Conservation (phyloP, 2,888 invertebrate species). For the Geophilus truncorum region DNA sequence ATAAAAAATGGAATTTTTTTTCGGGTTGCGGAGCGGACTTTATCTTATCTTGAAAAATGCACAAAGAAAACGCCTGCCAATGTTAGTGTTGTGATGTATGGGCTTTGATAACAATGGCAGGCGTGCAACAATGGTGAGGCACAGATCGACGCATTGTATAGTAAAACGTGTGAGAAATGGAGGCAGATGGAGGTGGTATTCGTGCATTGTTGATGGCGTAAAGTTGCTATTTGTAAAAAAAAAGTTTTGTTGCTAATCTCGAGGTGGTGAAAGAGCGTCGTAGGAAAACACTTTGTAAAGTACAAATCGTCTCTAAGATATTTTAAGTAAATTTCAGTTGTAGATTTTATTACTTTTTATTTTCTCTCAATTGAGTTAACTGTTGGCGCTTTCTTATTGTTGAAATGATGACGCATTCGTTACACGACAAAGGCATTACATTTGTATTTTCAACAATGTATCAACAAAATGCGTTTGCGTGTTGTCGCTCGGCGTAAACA, state of each 20-base stretch:
- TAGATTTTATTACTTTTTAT: no score
- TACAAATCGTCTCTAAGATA: no score
- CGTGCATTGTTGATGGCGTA: background rate
- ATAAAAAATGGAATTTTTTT: background rate
- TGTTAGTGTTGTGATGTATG: background rate
- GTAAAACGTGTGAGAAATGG: conserved; percentile 2
- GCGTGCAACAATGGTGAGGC: background rate
- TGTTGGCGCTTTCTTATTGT: no score
- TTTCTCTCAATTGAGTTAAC: no score
- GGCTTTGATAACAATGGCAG: background rate
- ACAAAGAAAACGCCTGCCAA: conserved; percentile 10
- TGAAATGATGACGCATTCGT: no score
- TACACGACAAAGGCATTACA: no score
- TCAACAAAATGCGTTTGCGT: background rate
- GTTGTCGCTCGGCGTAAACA: background rate
- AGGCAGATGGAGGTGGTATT: background rate
- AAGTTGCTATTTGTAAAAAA: background rate
- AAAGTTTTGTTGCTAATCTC: background rate
- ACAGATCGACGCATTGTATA: conserved; percentile 4
- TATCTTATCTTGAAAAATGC: conserved; percentile 10
- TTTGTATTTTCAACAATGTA: background rate
- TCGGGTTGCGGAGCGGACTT: background rate
- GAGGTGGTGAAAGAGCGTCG: no score
- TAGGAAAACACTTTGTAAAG: no score
- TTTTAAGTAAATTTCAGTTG: no score